phyloP scores from a whole-genome alignment of 2,113 vertebrate species.

The Drymodes brunneopygia region DNA sequence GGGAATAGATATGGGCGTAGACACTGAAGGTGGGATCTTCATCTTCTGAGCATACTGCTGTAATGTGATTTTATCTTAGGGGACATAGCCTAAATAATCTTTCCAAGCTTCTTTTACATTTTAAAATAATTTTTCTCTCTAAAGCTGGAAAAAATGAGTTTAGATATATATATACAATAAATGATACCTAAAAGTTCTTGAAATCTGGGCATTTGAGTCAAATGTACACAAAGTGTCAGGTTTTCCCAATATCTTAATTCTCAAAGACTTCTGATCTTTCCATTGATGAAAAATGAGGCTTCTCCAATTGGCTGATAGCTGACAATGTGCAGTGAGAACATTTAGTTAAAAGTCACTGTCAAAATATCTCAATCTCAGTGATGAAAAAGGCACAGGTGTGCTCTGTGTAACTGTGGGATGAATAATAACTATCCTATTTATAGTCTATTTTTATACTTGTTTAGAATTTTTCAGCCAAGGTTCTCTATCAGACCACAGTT shows the following conservation, averaged over 20 bases:
- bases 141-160: background rate
- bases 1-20: background rate
- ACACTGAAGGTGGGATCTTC: background rate
- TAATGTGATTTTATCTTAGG: background rate
- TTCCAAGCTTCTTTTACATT: background rate
- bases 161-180: background rate
- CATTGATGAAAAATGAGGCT: background rate
- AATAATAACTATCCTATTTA: background rate
- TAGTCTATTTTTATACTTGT: background rate
- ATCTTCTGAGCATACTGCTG: background rate
- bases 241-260: background rate
- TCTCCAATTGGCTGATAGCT: background rate
- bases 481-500: background rate
- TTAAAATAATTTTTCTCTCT: background rate
- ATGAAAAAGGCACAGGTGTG: background rate
- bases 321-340: background rate
- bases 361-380: slow-evolving; percentile 47
- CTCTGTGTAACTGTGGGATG: background rate
- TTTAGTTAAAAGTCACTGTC: slow-evolving; percentile 15
- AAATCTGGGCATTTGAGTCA: background rate
- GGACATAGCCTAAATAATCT: background rate
- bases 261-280: background rate
- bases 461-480: background rate
- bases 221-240: fast-evolving
- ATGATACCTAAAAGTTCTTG: background rate